A percentile compares a stretch with the other conserved stretches of the same genome.
Evolutionary conservation across 2,113 vertebrate species (phyloP).

Genomic region (Bombycilla garrulus): DNA sequence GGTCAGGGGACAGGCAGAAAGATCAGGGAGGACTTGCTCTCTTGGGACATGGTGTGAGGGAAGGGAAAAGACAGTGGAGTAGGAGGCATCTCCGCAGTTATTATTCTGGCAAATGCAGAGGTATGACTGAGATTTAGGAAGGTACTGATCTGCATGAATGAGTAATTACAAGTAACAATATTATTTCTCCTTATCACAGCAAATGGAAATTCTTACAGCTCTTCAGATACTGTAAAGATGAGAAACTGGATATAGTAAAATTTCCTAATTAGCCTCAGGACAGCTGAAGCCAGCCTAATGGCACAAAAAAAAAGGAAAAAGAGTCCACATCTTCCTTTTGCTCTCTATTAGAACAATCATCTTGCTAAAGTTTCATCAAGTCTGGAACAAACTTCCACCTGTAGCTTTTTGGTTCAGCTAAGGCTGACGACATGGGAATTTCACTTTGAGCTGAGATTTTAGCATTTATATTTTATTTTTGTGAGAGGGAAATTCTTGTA

Average conservation of each 20-base stretch:
- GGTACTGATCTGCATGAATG: background rate
- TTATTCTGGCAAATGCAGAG: background rate
- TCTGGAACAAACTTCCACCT: background rate
- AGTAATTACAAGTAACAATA: constrained; percentile 9
- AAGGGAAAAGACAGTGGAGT: background rate
- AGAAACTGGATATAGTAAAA: background rate
- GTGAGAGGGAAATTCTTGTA: background rate
- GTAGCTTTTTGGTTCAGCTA: background rate
- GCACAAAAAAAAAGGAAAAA: background rate
- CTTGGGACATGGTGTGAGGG: background rate
- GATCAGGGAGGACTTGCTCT: background rate
- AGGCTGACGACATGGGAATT: background rate
- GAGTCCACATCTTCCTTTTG: background rate
- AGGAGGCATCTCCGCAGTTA: background rate
- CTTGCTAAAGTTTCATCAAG: background rate
- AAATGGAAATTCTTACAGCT: constrained; percentile 12
- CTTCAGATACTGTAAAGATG: constrained; percentile 10
- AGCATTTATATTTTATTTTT: background rate
- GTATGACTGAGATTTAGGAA: background rate
- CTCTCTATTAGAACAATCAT: background rate
- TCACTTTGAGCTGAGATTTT: background rate
- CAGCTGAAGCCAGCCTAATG: background rate
- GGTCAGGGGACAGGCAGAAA: background rate
- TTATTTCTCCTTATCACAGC: constrained; percentile 12
- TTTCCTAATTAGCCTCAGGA: constrained; percentile 28